Evolutionary conservation across 53 echinoderm and acorn worm species (phyloP), one percentile per base, ranked within the genome.

Genomic region (Zoroaster sp.): DNA sequence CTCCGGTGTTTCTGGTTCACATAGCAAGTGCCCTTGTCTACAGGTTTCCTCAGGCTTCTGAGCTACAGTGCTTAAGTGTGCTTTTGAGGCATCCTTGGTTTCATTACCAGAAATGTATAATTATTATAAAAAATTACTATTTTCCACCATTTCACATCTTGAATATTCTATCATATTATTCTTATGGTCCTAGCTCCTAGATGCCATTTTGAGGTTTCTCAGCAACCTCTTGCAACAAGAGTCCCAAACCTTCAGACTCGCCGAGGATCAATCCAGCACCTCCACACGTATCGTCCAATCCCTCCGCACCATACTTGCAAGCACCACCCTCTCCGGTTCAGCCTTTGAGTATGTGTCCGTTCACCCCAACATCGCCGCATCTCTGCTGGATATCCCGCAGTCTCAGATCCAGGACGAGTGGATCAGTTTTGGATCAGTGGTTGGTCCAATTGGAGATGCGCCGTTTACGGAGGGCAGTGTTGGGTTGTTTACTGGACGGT

Each of bases 191-290:
- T 20, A 81, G 81, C 81, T 81, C 15, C 67, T 81, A 23, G 81
- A 81, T 31, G 81, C 81, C 25, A 20, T 81, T 10, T 31, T 81
- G 18, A 4, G 41, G 7, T 66, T 81, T 5, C 66, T 81, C 2
- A 81, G 81, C 32, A 81, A 81, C 67, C 81, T 81, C 66, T 28
- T 81, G 43, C 38, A 54, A 7, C 81, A 81, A 31, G 81, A 81
- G 14, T 2, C 44, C 65, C 23, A 40, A 30, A 67, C 44, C 42
- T 81, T 81, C 67, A 28, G 65, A 4, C 44, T 67, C 31, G 81
- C 81, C 3, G 42, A 81, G 67, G 41, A 43, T 18, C 66, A 81
- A 15, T 66, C 40, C 25, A 41, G 67, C 41, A 81, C 30, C 67
- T 81, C 81, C 31, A 43, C 42, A 0, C 81, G 42, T 30, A 66